These are phyloP conservation scores for Pelmatolapia mariae DNA, from an alignment of 2,113 vertebrate species.

Conservation along the genomic window DNA sequence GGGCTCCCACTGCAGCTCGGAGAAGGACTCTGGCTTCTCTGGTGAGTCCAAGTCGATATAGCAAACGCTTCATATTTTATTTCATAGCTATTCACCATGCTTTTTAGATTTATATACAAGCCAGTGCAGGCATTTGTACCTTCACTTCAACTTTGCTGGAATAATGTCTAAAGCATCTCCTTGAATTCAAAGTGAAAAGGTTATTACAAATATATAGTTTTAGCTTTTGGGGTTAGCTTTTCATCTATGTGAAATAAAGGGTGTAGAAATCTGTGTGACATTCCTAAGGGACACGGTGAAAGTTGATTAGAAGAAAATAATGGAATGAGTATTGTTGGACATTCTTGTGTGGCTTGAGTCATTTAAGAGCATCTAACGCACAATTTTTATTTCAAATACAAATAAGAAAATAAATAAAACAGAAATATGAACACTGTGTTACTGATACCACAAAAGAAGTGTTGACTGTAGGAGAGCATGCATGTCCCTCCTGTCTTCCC, in stretches of 20 bases:
- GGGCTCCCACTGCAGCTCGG: constrained; percentile 57
- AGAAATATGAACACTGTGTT: not conserved
- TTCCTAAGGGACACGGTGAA: not conserved
- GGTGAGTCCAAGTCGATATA: constrained; percentile 38
- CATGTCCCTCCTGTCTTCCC: not conserved
- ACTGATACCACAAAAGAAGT: not conserved
- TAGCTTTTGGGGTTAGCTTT: not conserved
- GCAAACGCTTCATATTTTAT: not conserved
- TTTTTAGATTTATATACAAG: not conserved
- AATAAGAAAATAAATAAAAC: not conserved
- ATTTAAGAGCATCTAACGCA: not conserved
- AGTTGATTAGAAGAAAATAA: not conserved
- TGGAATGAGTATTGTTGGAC: not conserved
- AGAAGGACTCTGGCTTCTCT: constrained; percentile 73
- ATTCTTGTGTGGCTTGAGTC: not conserved
- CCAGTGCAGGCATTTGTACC: not conserved
- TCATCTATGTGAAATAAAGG: not conserved
- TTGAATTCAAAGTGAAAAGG: not conserved
- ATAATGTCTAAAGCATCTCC: not conserved
- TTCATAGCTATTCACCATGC: not conserved
- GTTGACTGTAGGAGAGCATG: not conserved
- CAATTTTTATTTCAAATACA: not conserved
- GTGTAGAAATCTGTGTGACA: not conserved
- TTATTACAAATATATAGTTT: not conserved
- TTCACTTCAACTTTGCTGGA: not conserved